Evolutionary conservation across 2,797 vertebrate genomes (phyloP), one percentile per base, ranked within the genome.

Genomic region (Hoplostethus atlanticus): DNA sequence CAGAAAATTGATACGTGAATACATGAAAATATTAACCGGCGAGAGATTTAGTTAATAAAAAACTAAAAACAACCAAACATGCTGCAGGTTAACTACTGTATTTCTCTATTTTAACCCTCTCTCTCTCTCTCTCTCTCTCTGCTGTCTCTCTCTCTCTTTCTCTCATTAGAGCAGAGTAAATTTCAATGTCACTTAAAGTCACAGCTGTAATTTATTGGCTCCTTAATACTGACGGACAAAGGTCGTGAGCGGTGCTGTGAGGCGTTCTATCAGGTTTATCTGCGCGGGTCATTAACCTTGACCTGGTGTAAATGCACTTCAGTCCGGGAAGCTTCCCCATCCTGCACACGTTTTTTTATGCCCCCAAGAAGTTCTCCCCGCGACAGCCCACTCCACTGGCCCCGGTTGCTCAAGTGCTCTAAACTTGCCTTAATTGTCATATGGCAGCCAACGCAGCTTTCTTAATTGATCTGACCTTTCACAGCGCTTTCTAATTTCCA

Each of bases 391-490:
- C 94, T 90, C 69, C 77, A 67, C 89, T 42, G 28, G 81, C 78
- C 91, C 95, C 80, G 82, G 82, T 91, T 94, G 93, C 94, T 93
- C 93, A 89, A 94, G 95, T 90, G 95, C 94, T 96, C 96, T 93
- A 95, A 97, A 97, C 96, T 96, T 94, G 94, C 96, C 97, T 97
- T 97, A 97, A 97, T 97, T 95, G 97, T 96, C 97, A 96, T 95
- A 96, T 94, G 97, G 98, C 97, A 97, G 96, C 95, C 95, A 95
- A 96, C 93, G 95, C 96, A 93, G 96, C 96, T 96, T 96, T 95
- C 97, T 97, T 99, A 99, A 99, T 99, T 98, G 97, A 97, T 99
- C 97, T 99, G 98, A 99, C 98, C 98, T 99, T 99, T 98, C 95
- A 95, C 96, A 94, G 96, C 85, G 96, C 96, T 98, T 97, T 97